phyloP scores from a whole-genome alignment of 2,888 invertebrate species.

The Polietes domitor region DNA sequence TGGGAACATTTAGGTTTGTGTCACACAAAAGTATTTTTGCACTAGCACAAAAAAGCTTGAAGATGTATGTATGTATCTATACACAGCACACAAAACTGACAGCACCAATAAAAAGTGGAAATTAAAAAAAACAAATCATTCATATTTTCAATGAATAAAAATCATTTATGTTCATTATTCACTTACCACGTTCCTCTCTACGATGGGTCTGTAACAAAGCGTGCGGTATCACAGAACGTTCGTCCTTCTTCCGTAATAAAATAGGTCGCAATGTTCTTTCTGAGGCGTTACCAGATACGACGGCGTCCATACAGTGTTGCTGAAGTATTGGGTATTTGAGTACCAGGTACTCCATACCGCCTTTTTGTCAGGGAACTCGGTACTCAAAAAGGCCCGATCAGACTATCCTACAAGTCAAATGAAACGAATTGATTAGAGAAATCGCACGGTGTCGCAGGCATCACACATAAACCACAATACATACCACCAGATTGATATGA shows the following conservation, averaged over 20 bases:
- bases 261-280: constrained; percentile 12
- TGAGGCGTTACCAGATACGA: not conserved
- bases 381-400: too few species aligned
- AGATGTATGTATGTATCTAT: not conserved
- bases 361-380: too few species aligned
- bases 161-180: not conserved
- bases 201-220: not conserved
- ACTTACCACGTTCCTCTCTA: constrained; percentile 15
- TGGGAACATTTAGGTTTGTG: constrained; percentile 68
- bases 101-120: not conserved
- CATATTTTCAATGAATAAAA: not conserved
- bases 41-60: not conserved
- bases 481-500: too few species aligned
- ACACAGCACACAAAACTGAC: not conserved
- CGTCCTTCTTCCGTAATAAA: not conserved
- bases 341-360: too few species aligned
- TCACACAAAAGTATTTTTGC: not conserved
- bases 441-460: too few species aligned
- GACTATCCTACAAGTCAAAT: too few species aligned
- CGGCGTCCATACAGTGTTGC: not conserved
- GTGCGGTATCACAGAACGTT: not conserved
- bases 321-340: too few species aligned
- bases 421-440: too few species aligned
- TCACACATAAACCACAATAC: too few species aligned
- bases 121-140: not conserved